Percentiles rank a stretch among this genome's conserved stretches.
Evolutionary conservation across 2,113 vertebrate genomes (phyloP).

Genomic region (Arizona elegans): DNA sequence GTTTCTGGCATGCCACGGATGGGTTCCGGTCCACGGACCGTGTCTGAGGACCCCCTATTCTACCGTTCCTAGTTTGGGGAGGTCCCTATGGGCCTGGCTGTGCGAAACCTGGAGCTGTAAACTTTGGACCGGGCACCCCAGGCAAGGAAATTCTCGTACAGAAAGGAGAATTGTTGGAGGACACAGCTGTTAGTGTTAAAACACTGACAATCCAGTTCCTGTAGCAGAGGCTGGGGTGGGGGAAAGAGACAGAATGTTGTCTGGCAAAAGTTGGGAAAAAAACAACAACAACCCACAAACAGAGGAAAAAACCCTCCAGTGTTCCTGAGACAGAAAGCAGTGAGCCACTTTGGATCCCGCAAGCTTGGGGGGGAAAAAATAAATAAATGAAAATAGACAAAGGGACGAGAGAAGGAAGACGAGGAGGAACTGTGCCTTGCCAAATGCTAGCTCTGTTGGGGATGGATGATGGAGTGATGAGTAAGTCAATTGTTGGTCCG

Average conservation of each 20-base stretch:
- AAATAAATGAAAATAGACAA: not conserved
- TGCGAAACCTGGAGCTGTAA: not conserved
- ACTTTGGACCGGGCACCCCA: not conserved
- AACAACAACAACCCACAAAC: too few species aligned
- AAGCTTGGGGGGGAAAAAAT: not conserved
- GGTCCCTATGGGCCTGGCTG: not conserved
- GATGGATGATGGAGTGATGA: not conserved
- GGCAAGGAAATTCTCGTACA: not conserved
- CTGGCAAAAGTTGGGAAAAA: fast-evolving
- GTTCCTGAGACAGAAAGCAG: conserved; percentile 10
- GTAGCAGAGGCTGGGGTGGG: conserved; percentile 13
- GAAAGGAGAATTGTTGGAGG: not conserved
- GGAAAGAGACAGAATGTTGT: conserved; percentile 27
- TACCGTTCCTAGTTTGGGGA: not conserved
- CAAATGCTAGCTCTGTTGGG: not conserved
- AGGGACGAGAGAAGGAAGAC: not conserved
- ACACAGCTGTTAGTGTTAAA: conserved; percentile 35
- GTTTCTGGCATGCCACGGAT: too few species aligned
- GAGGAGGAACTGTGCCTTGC: not conserved
- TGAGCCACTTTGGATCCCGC: not conserved
- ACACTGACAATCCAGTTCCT: conserved; percentile 38
- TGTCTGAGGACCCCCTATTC: too few species aligned
- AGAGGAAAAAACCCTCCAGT: not conserved
- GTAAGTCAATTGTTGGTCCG: not conserved
- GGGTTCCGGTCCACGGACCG: too few species aligned